phyloP scores from a whole-genome alignment of 2,888 invertebrate species.

The Tinea trinotella region DNA sequence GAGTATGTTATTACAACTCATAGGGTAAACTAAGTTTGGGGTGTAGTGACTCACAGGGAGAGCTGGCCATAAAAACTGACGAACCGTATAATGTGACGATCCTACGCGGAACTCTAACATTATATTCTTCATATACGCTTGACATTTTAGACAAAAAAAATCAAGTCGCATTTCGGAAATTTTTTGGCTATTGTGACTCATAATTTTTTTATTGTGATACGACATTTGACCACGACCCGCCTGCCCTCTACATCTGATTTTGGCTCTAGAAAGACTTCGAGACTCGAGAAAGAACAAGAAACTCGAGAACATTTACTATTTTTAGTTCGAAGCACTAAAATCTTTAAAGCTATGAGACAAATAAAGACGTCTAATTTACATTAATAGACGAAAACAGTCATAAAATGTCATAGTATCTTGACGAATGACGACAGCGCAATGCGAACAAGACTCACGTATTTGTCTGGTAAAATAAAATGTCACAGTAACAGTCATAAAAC shows the following conservation, averaged over 20 bases:
- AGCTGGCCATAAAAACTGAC: constrained; percentile 18
- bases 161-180: background rate
- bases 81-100: constrained; percentile 19
- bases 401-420: background rate
- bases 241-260: no score
- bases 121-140: background rate
- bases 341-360: no score
- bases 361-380: no score
- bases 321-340: no score
- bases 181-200: no score
- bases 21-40: constrained; percentile 2
- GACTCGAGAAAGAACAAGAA: no score
- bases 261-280: no score
- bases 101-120: constrained; percentile 9
- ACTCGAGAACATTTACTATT: no score
- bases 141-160: background rate
- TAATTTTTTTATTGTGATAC: no score
- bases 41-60: constrained; percentile 6
- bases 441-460: background rate
- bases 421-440: background rate
- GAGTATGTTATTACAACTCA: constrained; percentile 5
- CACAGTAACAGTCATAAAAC: constrained; percentile 6
- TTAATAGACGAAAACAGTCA: background rate
- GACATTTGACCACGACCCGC: no score
- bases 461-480: constrained; percentile 13